A percentile compares a stretch with the other conserved stretches of the same genome.
These are phyloP conservation scores for Sphaerodactylus townsendi DNA, from an alignment of 2,113 vertebrate genomes.

Conservation along the genomic window DNA sequence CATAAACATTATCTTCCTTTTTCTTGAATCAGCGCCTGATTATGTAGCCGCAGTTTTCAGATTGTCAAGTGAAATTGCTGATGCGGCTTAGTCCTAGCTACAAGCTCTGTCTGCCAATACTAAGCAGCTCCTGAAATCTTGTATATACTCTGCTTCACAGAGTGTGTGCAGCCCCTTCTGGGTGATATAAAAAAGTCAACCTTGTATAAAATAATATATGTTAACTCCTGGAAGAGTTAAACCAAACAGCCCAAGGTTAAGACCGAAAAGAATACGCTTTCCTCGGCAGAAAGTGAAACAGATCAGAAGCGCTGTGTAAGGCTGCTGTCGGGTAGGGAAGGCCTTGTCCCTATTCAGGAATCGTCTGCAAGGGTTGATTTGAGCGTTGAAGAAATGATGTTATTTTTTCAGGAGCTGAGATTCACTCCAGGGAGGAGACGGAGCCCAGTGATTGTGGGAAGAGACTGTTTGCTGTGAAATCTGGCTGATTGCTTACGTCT, in stretches of 20 bases:
- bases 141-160: slow-evolving; percentile 26
- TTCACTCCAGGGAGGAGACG: slow-evolving; percentile 1
- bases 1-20: neutral
- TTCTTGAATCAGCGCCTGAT: slow-evolving; percentile 61
- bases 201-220: slow-evolving; percentile 4
- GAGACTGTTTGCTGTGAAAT: slow-evolving; percentile 20
- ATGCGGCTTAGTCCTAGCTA: slow-evolving; percentile 65
- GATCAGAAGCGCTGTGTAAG: neutral
- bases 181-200: slow-evolving; percentile 19
- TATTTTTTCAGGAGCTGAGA: neutral
- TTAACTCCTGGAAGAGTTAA: slow-evolving; percentile 14
- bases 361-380: slow-evolving; percentile 10
- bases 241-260: neutral
- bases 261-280: neutral
- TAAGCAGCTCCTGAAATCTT: slow-evolving; percentile 45
- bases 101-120: slow-evolving; percentile 59
- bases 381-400: neutral
- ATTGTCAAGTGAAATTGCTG: slow-evolving; percentile 75
- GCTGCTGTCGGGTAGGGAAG: neutral
- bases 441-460: neutral
- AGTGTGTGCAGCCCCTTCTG: slow-evolving; percentile 34
- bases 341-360: neutral
- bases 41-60: slow-evolving; percentile 71
- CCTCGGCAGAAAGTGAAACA: slow-evolving; percentile 27
- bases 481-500: slow-evolving; percentile 39